Base-by-base conservation (phyloP, 2,888 invertebrate species). In the Asteroscopus sphinx region DNA sequence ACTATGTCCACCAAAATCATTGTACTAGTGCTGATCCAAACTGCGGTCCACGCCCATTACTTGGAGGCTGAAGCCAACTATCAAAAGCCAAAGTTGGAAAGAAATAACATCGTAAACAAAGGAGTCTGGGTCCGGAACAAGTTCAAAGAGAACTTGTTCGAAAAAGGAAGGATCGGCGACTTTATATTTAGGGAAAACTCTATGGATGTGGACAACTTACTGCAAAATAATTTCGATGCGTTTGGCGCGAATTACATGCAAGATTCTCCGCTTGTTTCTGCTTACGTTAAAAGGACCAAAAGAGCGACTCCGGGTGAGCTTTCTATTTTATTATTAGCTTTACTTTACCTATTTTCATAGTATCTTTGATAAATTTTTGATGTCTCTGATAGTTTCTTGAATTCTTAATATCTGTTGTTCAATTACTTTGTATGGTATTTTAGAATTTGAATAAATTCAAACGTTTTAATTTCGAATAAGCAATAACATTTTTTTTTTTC, bases 61-160 rank as follows among this genome's bases (percentile, higher is more conserved):
- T 61, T 89, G 21, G 73, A 78, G 6, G 75, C 73, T 0, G 83
- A 86, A 49, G 15, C 68, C 0, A 83, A 82, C 35, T 83, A 65
- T 42, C 57, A 73, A 0, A 88, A 80, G 12, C 83, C 87, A 0
- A 85, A 77, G 32, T 49, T 85, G 11, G 90, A 92, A 11, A 72
- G 85, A n/a, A 90, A 87, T 47, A 93, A 88, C 36, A 73, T 90
- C 0, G 67, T 93, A 0, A 93, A 91, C 40, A 92, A 90, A 69
- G 88, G 90, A 0, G 68, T 91, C 0, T 93, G 92, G 93, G 58
- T 86, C 0, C 76, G 79, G 0, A 80, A 71, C 54, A 79, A 77
- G 1, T 37, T 56, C 0, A 65, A 70, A 0, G 73, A 80, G 0
- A 78, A 76, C 13, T 11, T 73, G 0, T 66, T 59, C 0, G 81